These are phyloP conservation scores for Scopus umbretta DNA, from an alignment of 2,113 vertebrate species.

Conservation along the genomic window DNA sequence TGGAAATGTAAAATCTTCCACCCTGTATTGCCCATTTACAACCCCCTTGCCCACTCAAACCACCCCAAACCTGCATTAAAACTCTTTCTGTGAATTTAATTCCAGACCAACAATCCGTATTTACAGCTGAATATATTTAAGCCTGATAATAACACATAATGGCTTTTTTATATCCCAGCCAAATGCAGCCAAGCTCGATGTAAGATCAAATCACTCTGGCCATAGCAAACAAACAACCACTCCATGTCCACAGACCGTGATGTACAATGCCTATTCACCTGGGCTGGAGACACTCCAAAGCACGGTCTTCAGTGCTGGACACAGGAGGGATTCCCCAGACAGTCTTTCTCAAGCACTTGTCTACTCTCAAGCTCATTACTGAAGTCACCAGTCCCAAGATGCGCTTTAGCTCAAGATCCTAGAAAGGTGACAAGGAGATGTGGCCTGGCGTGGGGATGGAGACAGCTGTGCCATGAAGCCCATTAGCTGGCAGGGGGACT, in stretches of 20 bases:
- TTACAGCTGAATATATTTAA: background rate
- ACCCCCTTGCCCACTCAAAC: background rate
- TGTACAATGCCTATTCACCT: background rate
- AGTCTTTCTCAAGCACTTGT: rapidly evolving
- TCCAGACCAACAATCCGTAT: background rate
- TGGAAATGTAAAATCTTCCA: background rate
- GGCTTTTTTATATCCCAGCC: background rate
- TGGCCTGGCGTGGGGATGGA: background rate
- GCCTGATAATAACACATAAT: background rate
- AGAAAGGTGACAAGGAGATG: background rate
- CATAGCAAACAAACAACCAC: background rate
- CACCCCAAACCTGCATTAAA: background rate
- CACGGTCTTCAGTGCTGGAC: background rate
- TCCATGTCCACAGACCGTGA: background rate
- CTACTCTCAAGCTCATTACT: background rate
- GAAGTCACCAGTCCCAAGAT: background rate
- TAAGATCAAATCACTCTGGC: background rate
- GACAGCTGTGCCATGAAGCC: background rate
- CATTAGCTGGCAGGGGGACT: background rate
- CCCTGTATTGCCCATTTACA: background rate
- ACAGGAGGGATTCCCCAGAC: background rate
- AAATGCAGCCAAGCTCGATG: background rate
- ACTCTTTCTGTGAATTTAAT: background rate
- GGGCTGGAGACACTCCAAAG: background rate
- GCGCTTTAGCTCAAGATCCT: background rate